Evolutionary conservation across 2,113 vertebrate species (phyloP).

Genomic region (Amblyornis subalaris): DNA sequence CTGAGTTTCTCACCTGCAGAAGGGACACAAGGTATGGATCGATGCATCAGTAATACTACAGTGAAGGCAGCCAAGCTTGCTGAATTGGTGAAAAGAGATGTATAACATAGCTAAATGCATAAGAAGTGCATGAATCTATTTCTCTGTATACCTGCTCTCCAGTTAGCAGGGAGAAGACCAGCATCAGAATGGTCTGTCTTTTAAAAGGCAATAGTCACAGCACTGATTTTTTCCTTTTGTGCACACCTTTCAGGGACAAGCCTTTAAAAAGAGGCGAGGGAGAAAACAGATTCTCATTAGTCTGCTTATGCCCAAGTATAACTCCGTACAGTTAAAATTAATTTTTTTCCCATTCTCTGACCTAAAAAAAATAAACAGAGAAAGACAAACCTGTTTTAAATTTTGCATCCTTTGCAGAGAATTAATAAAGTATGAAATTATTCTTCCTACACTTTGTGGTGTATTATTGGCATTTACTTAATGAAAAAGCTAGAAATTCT

Average conservation of each 20-base stretch:
- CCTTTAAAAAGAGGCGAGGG: not conserved
- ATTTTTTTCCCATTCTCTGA: not conserved
- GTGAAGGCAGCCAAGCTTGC: not conserved
- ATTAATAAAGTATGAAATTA: conserved; percentile 16
- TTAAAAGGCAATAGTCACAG: not conserved
- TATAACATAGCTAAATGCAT: not conserved
- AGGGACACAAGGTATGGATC: not conserved
- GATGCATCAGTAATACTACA: rapidly evolving
- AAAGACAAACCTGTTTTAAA: not conserved
- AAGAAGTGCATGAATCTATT: not conserved
- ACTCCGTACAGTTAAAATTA: not conserved
- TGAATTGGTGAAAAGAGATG: not conserved
- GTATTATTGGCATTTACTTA: not conserved
- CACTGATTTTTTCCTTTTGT: not conserved
- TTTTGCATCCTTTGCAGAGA: not conserved
- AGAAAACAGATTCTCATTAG: not conserved
- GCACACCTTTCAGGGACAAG: not conserved
- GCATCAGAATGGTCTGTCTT: not conserved
- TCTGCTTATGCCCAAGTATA: not conserved
- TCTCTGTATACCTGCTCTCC: not conserved
- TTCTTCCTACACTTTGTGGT: not conserved
- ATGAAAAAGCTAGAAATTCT: not conserved
- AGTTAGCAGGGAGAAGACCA: not conserved
- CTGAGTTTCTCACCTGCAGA: not conserved
- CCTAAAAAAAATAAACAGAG: not conserved